These are phyloP conservation scores for Cephus spinipes DNA, from an alignment of 2,888 invertebrate species.

Conservation along the genomic window DNA sequence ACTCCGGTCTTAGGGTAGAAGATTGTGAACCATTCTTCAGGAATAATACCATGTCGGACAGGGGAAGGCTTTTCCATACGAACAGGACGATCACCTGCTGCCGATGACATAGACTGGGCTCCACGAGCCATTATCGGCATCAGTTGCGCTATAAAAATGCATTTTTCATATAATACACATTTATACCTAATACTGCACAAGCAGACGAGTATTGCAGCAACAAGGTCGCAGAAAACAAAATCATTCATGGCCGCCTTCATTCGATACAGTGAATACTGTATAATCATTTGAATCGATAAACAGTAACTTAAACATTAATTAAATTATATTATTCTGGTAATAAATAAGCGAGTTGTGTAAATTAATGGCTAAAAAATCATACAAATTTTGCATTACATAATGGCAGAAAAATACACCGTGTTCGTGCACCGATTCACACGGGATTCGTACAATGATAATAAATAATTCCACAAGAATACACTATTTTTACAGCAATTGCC, in stretches of 20 bases:
- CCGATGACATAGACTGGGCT: conserved; percentile 30
- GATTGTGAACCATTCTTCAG: conserved; percentile 95
- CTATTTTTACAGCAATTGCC: conserved; percentile 3
- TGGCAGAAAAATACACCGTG: conserved; percentile 18
- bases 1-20: conserved; percentile 95
- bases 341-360: neutral
- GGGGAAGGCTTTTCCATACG: conserved; percentile 79
- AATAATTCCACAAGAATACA: conserved; percentile 1
- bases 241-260: neutral
- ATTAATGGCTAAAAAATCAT: conserved; percentile 10
- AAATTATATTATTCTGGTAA: conserved; percentile 10
- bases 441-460: neutral
- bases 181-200: neutral
- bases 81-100: conserved; percentile 51
- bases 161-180: neutral
- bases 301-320: neutral
- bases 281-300: conserved; percentile 9
- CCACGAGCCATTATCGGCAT: conserved; percentile 41
- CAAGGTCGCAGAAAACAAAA: neutral
- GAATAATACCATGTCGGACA: conserved; percentile 90
- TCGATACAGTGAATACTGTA: neutral
- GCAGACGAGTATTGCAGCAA: neutral
- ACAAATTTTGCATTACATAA: conserved; percentile 46
- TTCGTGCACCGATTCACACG: neutral
- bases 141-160: conserved; percentile 33